Evolutionary conservation across 1,140 invertebrate genomes (phyloP), one percentile per base, ranked within the genome.

Genomic region (Tetragonula clypearis): DNA sequence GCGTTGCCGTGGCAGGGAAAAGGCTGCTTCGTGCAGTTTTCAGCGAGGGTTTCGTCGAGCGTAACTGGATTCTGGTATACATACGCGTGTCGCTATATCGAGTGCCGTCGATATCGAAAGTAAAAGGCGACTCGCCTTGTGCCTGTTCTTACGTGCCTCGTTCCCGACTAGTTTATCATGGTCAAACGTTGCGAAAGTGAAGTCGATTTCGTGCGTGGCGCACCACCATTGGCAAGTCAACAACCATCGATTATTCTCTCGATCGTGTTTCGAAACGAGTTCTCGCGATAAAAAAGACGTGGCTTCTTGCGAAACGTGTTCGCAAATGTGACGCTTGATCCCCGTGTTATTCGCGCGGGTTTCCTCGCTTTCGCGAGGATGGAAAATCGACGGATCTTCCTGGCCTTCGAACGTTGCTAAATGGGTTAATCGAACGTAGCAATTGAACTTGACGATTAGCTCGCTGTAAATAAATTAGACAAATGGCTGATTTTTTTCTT

Each of bases 121-220:
- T 94, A 94, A 94, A 93, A 94, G 94, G 91, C 89, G 74, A 91
- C 82, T 92, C 82, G 86, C 93, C 94, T 94, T 94, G 94, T 93
- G 81, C 92, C 85, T 91, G 86, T 94, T 93, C 87, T 92, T 88
- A 77, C 86, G 76, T 88, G 65, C 55, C 75, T 30, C 55, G 30
- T 78, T 75, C 55, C 75, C 79, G 53, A 89, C 88, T 85, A 87
- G 85, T 92, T 86, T 82, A 77, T 72, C 62, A 86, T 66, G 92
- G 75, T 92, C 93, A 73, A 93, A 88, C 75, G 91, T 91, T 82
- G 92, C 92, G 82, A 93, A 92, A 87, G 90, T 92, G 15, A 90
- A 92, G 79, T 86, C 65, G 26, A 73, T 84, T 82, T 87, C 76
- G 76, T 72, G 35, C 80, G 35, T 35, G 35, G 35, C 35, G 26